Percentiles rank a stretch among this genome's conserved stretches.
phyloP scores from a whole-genome alignment of 2,113 vertebrate species.

The Tauraco erythrolophus region DNA sequence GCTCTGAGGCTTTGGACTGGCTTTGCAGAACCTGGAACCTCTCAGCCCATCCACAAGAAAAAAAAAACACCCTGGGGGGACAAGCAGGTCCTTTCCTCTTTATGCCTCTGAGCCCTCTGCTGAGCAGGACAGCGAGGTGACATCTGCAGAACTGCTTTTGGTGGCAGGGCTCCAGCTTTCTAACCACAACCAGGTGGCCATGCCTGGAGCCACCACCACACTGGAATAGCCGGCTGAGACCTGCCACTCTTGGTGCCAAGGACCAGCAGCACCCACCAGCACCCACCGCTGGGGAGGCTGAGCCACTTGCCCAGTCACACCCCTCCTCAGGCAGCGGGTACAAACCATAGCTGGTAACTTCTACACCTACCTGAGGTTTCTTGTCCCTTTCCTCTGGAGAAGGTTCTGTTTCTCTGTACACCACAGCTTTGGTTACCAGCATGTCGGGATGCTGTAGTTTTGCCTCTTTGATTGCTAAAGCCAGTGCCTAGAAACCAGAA shows the following conservation, averaged over 20 bases:
- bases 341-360: neutral
- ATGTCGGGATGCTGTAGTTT: constrained; percentile 98
- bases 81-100: neutral
- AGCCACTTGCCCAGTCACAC: neutral
- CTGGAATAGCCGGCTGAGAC: neutral
- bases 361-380: constrained; percentile 84
- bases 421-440: constrained; percentile 99
- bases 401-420: constrained; percentile 97
- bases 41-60: neutral
- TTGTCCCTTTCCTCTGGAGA: constrained; percentile 90
- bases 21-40: neutral
- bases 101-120: neutral
- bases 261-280: neutral
- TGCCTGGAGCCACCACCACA: neutral
- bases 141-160: neutral
- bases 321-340: neutral
- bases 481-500: constrained; percentile 84
- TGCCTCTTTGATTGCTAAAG: constrained; percentile 97
- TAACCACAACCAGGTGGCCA: neutral
- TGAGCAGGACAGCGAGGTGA: neutral
- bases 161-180: neutral
- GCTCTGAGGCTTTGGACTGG: neutral
- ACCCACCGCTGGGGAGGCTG: neutral
- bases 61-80: no score
- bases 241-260: neutral